phyloP scores from a whole-genome alignment of 2,113 vertebrate genomes.

The Balaeniceps rex region DNA sequence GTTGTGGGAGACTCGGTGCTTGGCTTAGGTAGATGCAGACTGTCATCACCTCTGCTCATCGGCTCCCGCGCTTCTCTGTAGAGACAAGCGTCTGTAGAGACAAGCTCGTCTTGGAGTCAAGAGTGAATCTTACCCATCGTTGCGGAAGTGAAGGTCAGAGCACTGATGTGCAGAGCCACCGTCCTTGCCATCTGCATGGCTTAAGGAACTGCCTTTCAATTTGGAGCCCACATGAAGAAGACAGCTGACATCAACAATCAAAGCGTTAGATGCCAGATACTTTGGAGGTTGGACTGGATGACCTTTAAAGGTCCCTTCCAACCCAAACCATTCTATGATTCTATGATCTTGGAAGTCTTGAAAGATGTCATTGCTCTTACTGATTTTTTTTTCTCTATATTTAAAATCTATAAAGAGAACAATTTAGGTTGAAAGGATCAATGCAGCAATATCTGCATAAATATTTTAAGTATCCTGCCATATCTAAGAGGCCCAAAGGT shows the following conservation, averaged over 20 bases:
- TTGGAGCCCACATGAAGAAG: neutral
- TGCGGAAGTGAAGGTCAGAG: neutral
- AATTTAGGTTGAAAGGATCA: neutral
- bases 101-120: neutral
- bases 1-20: neutral
- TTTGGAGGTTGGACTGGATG: neutral
- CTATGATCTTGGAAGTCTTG: neutral
- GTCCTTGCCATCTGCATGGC: neutral
- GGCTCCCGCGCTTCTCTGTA: accelerated
- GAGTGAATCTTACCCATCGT: neutral
- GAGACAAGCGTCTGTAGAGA: neutral
- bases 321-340: neutral
- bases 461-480: neutral
- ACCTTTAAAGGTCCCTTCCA: neutral
- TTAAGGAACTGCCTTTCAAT: accelerated
- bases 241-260: neutral
- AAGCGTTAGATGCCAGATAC: neutral
- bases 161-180: neutral
- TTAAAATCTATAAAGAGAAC: neutral
- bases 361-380: neutral
- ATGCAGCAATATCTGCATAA: neutral
- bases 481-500: neutral
- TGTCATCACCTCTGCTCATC: neutral
- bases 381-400: neutral
- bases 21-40: neutral